A percentile compares a stretch with the other conserved stretches of the same genome.
phyloP scores from a whole-genome alignment of 2,888 invertebrate species.

The Parascotia fuliginaria region DNA sequence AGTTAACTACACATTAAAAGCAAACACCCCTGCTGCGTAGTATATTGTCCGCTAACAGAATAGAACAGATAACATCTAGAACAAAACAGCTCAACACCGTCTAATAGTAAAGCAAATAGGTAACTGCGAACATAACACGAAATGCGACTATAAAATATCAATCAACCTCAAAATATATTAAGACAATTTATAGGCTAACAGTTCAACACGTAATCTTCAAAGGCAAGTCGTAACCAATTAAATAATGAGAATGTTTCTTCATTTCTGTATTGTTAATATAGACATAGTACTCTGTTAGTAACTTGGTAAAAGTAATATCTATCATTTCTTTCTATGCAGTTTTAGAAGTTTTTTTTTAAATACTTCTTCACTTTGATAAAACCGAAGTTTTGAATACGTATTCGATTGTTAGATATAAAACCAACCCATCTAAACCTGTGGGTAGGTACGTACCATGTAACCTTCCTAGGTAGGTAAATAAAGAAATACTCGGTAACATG shows the following conservation, averaged over 20 bases:
- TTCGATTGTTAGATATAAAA: no score
- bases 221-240: slow-evolving; percentile 43
- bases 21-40: slow-evolving; percentile 9
- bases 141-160: slow-evolving; percentile 42
- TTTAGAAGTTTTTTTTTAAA: no score
- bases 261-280: slow-evolving; percentile 15
- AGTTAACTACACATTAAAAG: not conserved
- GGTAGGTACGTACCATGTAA: no score
- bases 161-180: slow-evolving; percentile 47
- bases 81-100: slow-evolving; percentile 18
- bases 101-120: slow-evolving; percentile 31
- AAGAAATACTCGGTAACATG: no score
- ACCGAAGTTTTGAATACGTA: no score
- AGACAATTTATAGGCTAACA: slow-evolving; percentile 43
- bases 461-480: no score
- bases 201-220: slow-evolving; percentile 47
- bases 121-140: slow-evolving; percentile 29
- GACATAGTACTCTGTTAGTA: no score
- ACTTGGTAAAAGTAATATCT: not conserved
- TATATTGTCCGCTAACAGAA: slow-evolving; percentile 12
- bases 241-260: slow-evolving; percentile 24
- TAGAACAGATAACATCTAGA: slow-evolving; percentile 17
- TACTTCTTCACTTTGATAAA: no score
- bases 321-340: no score
- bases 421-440: no score